phyloP scores from a whole-genome alignment of 1,140 invertebrate genomes.

The Tenebrio molitor region DNA sequence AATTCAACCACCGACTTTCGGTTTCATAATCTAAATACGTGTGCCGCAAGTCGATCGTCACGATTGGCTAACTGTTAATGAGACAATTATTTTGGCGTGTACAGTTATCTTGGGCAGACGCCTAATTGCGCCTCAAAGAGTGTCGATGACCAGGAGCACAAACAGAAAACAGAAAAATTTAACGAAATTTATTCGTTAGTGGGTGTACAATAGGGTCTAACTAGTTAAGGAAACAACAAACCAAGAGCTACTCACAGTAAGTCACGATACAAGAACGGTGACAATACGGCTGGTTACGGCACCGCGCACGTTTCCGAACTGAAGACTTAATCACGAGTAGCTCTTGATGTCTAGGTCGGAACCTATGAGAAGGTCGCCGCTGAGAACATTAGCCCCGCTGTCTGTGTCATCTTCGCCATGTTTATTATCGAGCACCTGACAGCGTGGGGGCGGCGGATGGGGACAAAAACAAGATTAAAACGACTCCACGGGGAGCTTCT shows the following conservation, averaged over 20 bases:
- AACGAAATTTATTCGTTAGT: no score
- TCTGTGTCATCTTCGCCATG: conserved; percentile 28
- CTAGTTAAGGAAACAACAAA: neutral
- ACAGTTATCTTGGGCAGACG: conserved; percentile 1
- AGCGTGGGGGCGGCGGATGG: neutral
- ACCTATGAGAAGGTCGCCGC: conserved; percentile 35
- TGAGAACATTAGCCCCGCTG: conserved; percentile 33
- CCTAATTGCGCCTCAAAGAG: no score
- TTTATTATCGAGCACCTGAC: neutral
- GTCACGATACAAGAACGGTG: neutral
- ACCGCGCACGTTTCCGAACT: conserved; percentile 40
- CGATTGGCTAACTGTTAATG: conserved; percentile 16
- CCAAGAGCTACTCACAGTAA: conserved; percentile 32
- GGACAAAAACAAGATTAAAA: no score
- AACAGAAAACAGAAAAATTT: neutral
- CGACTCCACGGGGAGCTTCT: conserved; percentile 45
- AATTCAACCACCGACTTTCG: conserved; percentile 34
- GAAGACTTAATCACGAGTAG: conserved; percentile 36
- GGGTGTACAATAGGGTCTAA: no score
- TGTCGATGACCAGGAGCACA: no score
- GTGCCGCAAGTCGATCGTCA: neutral
- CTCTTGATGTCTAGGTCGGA: conserved; percentile 36
- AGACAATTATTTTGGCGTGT: conserved; percentile 26
- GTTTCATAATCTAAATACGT: conserved; percentile 28
- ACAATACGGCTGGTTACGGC: conserved; percentile 25